Percentiles rank a stretch among this genome's conserved stretches.
These are phyloP conservation scores for Pachyuromys duprasi DNA, from an alignment of 2,797 vertebrate genomes.

Conservation along the genomic window DNA sequence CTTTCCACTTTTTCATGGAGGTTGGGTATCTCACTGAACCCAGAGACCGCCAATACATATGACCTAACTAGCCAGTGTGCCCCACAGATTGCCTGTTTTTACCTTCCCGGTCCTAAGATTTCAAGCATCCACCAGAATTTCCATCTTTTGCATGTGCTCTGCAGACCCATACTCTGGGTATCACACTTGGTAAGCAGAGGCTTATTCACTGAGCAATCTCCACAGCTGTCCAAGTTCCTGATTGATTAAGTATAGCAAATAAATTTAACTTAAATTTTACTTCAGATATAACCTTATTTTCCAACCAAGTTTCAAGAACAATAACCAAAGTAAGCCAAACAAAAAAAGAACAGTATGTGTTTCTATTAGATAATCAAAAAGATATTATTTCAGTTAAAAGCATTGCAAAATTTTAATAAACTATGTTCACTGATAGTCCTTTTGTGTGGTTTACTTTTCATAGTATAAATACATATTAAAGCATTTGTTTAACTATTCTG, in stretches of 20 bases:
- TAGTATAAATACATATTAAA: background rate
- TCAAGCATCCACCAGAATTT: background rate
- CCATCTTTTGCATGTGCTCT: background rate
- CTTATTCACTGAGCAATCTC: background rate
- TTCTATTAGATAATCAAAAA: slow-evolving; percentile 15
- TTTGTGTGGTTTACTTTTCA: background rate
- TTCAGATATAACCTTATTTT: background rate
- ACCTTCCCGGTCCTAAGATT: background rate
- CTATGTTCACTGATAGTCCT: background rate
- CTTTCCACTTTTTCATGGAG: background rate
- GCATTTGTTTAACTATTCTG: background rate
- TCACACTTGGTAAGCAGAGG: background rate
- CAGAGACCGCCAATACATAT: background rate
- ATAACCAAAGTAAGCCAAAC: background rate
- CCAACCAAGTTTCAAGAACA: background rate
- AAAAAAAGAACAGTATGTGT: background rate
- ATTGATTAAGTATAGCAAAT: background rate
- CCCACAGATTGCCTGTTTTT: background rate
- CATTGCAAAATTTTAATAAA: background rate
- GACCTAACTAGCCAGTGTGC: background rate
- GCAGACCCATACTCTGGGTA: background rate
- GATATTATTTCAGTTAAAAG: background rate
- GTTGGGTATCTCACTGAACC: background rate
- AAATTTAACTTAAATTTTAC: slow-evolving; percentile 18
- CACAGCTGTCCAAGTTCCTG: background rate